Conservation (phyloP, 2,113 vertebrate genomes). For the Phoenicopterus ruber region DNA sequence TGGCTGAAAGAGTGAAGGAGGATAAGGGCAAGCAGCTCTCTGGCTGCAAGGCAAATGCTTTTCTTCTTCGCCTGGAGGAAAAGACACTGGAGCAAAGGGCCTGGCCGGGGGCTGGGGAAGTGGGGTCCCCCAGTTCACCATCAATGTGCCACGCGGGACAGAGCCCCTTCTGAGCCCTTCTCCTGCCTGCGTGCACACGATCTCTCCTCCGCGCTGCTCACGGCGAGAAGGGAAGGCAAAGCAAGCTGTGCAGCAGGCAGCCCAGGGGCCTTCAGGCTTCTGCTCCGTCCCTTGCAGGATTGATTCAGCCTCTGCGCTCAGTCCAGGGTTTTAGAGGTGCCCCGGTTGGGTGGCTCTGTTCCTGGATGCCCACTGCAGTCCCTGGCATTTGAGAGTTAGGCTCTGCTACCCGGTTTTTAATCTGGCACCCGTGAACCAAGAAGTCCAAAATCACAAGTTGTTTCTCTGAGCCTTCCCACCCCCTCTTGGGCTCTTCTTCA, state of each 20-base stretch:
- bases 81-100: neutral
- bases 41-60: neutral
- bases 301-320: neutral
- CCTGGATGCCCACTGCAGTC: neutral
- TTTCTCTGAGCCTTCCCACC: neutral
- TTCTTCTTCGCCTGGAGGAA: neutral
- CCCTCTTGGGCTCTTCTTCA: neutral
- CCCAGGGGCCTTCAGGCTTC: neutral
- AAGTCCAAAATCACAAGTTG: neutral
- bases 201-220: neutral
- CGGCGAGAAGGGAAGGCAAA: neutral
- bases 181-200: accelerated
- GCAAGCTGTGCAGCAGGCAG: neutral
- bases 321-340: neutral
- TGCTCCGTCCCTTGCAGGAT: accelerated
- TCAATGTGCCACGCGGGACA: accelerated
- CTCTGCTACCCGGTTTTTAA: neutral
- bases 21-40: neutral
- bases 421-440: neutral
- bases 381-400: neutral
- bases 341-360: too few species aligned
- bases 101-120: neutral
- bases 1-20: neutral
- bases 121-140: accelerated
- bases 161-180: neutral